A percentile compares a stretch with the other conserved stretches of the same genome.
phyloP scores from a whole-genome alignment of 2,888 invertebrate species.

The Synanthedon andrenaeformis region DNA sequence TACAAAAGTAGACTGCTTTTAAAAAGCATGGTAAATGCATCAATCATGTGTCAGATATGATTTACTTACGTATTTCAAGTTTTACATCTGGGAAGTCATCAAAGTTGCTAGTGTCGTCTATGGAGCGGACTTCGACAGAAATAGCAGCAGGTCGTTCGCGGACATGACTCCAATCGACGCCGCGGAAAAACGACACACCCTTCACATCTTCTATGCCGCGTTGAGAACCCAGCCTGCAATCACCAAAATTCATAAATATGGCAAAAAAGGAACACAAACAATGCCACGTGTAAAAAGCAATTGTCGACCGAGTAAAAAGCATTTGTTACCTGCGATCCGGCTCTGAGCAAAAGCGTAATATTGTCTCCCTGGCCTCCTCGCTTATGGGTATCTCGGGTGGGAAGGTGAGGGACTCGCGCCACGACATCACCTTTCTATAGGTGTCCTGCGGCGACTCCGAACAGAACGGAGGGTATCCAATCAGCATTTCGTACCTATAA shows the following conservation, averaged over 20 bases:
- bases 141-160: conserved; percentile 98
- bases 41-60: background rate
- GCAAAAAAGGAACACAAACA: background rate
- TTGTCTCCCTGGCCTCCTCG: conserved; percentile 95
- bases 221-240: conserved; percentile 78
- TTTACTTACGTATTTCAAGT: conserved; percentile 92
- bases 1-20: too few species aligned
- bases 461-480: conserved; percentile 99
- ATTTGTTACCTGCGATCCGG: conserved; percentile 82
- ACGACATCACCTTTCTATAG: conserved; percentile 96
- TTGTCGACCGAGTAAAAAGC: too few species aligned
- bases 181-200: conserved; percentile 92
- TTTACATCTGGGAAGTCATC: conserved; percentile 99
- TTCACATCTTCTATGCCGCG: conserved; percentile 95
- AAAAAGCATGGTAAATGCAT: too few species aligned
- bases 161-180: conserved; percentile 99
- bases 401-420: conserved; percentile 98
- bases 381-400: conserved; percentile 99
- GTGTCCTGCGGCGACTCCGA: conserved; percentile 98
- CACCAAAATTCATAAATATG: too few species aligned
- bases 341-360: conserved; percentile 96
- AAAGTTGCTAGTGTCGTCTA: conserved; percentile 99
- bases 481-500: conserved; percentile 94
- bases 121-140: conserved; percentile 96
- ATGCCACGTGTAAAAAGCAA: too few species aligned